Evolutionary conservation across 1,140 invertebrate species (phyloP).

Genomic region (Cydia strobilella): DNA sequence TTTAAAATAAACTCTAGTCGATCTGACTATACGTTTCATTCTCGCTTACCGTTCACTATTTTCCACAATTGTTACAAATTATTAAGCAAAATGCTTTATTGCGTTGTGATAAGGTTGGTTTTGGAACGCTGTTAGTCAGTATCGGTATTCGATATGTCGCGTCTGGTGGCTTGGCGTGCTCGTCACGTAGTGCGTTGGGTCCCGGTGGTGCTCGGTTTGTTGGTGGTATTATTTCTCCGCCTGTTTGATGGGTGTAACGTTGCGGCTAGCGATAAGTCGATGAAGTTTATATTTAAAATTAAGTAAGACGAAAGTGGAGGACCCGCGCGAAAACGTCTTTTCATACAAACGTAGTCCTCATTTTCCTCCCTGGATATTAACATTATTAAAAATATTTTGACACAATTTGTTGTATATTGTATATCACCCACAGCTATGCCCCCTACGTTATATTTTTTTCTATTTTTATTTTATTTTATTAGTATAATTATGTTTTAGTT

Average conservation of each 20-base stretch:
- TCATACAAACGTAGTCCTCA: no score
- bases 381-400: no score
- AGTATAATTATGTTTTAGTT: no score
- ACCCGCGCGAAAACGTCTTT: no score
- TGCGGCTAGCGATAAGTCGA: conserved; percentile 2
- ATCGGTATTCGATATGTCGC: conserved; percentile 31
- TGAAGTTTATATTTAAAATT: background rate
- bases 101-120: background rate
- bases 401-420: no score
- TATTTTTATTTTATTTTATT: no score
- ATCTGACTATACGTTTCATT: background rate
- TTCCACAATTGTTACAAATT: background rate
- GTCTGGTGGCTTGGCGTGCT: conserved; percentile 20
- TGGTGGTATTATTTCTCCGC: conserved; percentile 28
- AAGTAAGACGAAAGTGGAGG: no score
- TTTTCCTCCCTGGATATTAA: no score
- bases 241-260: conserved; percentile 8
- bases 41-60: background rate
- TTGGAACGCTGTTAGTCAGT: background rate
- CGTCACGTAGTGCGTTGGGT: conserved; percentile 26
- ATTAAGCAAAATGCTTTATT: background rate
- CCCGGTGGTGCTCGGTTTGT: conserved; percentile 23
- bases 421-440: no score
- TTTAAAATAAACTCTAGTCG: background rate
- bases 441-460: no score